Evolutionary conservation across 1,140 invertebrate genomes (phyloP), one percentile per base, ranked within the genome.

Genomic region (Physella acuta): DNA sequence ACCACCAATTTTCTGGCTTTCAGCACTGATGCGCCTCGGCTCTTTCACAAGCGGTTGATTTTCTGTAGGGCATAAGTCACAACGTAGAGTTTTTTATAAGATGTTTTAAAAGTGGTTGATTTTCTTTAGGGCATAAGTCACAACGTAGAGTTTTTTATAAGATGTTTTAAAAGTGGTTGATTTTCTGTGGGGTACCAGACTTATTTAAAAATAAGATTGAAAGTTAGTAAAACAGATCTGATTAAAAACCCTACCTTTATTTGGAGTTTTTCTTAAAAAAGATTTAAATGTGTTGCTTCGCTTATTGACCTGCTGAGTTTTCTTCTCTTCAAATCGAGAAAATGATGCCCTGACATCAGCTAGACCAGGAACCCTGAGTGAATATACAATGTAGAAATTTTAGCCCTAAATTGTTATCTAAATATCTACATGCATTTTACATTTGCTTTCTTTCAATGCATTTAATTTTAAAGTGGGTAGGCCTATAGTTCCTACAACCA

Each of bases 321-420:
- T 92, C 78, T 94, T 94, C 82, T 95, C 93, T 80, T 94, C 93
- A 83, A 93, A 94, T 82, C 93, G 92, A 16, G 89, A 88, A 85
- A 94, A 94, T 0, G 79, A 79, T 87, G 88, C 64, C 16, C 63
- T 70, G 30, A 56, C 72, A 28, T 78, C 75, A 58, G 68, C 30
- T 30, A 67, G 34, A 17, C 39, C 68, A 58, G 68, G 31, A 3
- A 36, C 37, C 30, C 70, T 75, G 55, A 60, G 49, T 16, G 16
- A 17, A 53, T 51, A 52, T n/a, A n/a, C n/a, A n/a, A n/a, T n/a
- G n/a, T n/a, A n/a, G n/a, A n/a, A n/a, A n/a, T n/a, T n/a, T n/a
- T n/a, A n/a, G n/a, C n/a, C n/a, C n/a, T n/a, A n/a, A n/a, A n/a
- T n/a, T n/a, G n/a, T n/a, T n/a, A n/a, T n/a, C n/a, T n/a, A n/a